Evolutionary conservation across 2,113 vertebrate species (phyloP).

Genomic region (Urocolius indicus): DNA sequence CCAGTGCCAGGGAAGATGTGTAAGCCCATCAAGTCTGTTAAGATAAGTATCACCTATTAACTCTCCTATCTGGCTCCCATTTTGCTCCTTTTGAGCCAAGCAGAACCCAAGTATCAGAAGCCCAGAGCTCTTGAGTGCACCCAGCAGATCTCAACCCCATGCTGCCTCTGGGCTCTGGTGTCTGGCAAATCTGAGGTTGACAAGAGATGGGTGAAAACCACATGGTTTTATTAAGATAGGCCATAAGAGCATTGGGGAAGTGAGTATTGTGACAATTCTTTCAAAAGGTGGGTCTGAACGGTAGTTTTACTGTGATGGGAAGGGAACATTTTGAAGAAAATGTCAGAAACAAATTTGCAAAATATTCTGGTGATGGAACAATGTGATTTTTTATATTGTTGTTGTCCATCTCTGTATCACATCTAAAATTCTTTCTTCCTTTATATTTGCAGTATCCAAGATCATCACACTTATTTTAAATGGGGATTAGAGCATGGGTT

Average conservation of each 20-base stretch:
- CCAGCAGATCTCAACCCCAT: neutral
- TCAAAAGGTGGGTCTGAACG: neutral
- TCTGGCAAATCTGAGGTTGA: neutral
- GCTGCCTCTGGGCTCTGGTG: neutral
- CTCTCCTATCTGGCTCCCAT: neutral
- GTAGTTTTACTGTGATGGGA: neutral
- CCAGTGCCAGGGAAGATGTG: neutral
- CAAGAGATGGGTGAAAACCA: rapidly evolving
- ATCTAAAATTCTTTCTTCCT: neutral
- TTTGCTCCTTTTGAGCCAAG: neutral
- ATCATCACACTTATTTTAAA: neutral
- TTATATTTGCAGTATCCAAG: neutral
- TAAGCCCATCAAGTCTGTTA: neutral
- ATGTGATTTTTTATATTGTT: neutral
- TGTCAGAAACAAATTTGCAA: neutral
- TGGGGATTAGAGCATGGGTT: neutral
- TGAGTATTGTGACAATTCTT: neutral
- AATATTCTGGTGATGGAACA: neutral
- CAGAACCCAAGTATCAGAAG: neutral
- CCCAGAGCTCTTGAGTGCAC: neutral
- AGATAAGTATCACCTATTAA: neutral
- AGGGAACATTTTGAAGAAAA: neutral
- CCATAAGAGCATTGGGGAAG: neutral
- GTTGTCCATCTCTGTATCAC: neutral
- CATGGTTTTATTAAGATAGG: neutral